Conservation (phyloP, 2,888 invertebrate species). For the Eumerus sabulonum region DNA sequence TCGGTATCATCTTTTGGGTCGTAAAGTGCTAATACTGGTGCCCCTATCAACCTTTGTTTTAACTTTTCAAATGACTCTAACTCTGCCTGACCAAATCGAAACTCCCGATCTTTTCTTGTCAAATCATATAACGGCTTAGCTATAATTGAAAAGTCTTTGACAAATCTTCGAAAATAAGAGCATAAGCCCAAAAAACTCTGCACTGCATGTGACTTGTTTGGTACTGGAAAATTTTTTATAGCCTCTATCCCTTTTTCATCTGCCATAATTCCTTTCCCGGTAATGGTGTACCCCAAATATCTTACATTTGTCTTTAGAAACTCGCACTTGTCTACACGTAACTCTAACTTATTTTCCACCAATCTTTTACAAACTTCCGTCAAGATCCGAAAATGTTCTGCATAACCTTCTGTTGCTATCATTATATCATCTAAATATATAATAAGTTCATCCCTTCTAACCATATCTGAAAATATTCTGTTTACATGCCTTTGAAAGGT, state of each 20-base stretch:
- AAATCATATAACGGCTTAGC: background rate
- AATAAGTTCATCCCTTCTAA: too few species aligned
- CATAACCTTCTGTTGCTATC: background rate
- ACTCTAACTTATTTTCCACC: too few species aligned
- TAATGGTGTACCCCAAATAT: constrained; percentile 2
- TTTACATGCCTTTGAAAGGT: too few species aligned
- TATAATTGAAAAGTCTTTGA: background rate
- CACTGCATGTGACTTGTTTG: background rate
- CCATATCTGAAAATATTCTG: too few species aligned
- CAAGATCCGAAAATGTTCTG: too few species aligned
- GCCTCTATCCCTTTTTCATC: background rate
- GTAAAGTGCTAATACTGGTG: too few species aligned
- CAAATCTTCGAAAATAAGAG: too few species aligned
- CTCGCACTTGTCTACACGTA: background rate
- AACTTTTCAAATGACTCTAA: background rate
- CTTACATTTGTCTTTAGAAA: background rate
- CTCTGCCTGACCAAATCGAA: background rate
- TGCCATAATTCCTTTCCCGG: background rate
- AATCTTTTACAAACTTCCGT: too few species aligned
- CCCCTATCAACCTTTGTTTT: too few species aligned
- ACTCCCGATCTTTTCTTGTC: background rate
- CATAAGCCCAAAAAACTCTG: constrained; percentile 9
- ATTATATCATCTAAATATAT: background rate
- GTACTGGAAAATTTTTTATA: too few species aligned
- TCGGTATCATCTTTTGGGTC: too few species aligned